Conservation (phyloP, 2,113 vertebrate species). For the Caranx ignobilis region DNA sequence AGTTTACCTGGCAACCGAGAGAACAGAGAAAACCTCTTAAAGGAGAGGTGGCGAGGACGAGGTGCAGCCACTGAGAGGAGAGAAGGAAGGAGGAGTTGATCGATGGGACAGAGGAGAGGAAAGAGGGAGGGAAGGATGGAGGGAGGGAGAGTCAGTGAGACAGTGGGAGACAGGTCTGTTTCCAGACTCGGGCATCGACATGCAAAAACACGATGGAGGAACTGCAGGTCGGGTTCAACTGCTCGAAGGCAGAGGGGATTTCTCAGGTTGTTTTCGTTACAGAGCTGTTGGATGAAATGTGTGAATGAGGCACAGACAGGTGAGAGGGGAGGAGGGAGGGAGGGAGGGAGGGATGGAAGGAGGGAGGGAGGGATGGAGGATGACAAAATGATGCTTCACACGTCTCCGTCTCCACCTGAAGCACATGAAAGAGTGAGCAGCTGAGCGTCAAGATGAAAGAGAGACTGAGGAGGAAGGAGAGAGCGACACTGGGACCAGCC, state of each 20-base stretch:
- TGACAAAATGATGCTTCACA: not conserved
- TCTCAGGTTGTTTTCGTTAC: not conserved
- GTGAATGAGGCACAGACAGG: not conserved
- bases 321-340: not conserved
- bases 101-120: constrained; percentile 27
- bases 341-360: too few species aligned
- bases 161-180: constrained; percentile 26
- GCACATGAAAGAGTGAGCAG: not conserved
- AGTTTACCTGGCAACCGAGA: constrained; percentile 89
- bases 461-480: not conserved
- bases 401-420: not conserved
- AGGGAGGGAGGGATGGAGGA: too few species aligned
- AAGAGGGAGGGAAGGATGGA: not conserved
- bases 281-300: constrained; percentile 2
- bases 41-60: constrained; percentile 81
- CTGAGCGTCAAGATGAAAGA: not conserved
- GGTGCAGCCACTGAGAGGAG: constrained; percentile 77
- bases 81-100: constrained; percentile 18
- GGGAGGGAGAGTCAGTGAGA: constrained; percentile 39
- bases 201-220: constrained; percentile 16
- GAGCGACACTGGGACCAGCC: not conserved
- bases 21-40: constrained; percentile 87
- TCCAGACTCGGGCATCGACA: constrained; percentile 26
- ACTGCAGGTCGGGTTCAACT: not conserved
- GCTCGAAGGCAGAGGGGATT: not conserved